Percentiles rank a stretch among this genome's conserved stretches.
These are phyloP conservation scores for Euschistus heros DNA, from an alignment of 1,140 invertebrate species.

Conservation along the genomic window DNA sequence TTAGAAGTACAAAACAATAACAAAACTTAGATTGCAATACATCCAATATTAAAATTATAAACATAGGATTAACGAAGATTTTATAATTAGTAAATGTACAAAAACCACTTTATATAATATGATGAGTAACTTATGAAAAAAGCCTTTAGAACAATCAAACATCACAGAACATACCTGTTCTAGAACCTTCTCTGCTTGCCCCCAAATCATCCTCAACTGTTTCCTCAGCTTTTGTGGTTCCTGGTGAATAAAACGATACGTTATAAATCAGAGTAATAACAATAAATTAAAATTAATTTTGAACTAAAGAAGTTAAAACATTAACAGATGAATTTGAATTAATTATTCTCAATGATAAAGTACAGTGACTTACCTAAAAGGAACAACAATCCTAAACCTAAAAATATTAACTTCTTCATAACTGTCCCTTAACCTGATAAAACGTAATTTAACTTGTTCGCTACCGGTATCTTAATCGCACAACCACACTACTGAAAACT, in stretches of 20 bases:
- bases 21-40: too few relatives aligned
- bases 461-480: neutral
- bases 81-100: too few relatives aligned
- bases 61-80: too few relatives aligned
- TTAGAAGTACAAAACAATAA: too few relatives aligned
- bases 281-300: neutral
- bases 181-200: constrained; percentile 64
- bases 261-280: neutral
- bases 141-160: too few relatives aligned
- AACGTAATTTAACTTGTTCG: neutral
- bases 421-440: constrained; percentile 1
- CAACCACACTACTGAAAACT: neutral
- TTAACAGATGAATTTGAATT: neutral
- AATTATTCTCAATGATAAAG: too few relatives aligned
- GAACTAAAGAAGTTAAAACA: neutral
- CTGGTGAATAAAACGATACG: constrained; percentile 30
- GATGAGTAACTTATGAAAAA: too few relatives aligned
- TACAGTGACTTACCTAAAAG: constrained; percentile 39
- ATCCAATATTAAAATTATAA: too few relatives aligned
- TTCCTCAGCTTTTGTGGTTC: constrained; percentile 37
- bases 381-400: constrained; percentile 39
- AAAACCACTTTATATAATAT: too few relatives aligned
- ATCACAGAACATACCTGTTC: constrained; percentile 52
- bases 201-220: constrained; percentile 64
- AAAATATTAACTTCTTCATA: constrained; percentile 45